A percentile compares a stretch with the other conserved stretches of the same genome.
Conservation (phyloP, 2,113 vertebrate genomes). For the Reinhardtius hippoglossoides region DNA sequence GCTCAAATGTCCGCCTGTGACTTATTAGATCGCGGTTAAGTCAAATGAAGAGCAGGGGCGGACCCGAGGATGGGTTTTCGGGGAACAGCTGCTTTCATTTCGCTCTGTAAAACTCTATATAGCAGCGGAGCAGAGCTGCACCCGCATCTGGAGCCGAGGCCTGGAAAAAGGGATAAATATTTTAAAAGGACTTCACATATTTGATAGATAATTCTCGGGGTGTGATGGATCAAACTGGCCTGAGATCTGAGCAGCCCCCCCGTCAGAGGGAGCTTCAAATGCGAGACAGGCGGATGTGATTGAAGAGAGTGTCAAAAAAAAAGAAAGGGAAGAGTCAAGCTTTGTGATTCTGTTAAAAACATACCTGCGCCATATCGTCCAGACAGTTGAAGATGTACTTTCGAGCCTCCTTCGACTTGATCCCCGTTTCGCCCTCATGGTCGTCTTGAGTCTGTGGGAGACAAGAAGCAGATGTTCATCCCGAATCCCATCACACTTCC, state of each 20-base stretch:
- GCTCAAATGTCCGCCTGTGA: slow-evolving; percentile 60
- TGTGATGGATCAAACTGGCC: slow-evolving; percentile 52
- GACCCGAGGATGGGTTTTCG: slow-evolving; percentile 23
- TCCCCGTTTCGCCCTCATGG: slow-evolving; percentile 95
- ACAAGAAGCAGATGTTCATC: slow-evolving; percentile 77
- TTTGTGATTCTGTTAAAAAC: background rate
- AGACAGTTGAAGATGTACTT: slow-evolving; percentile 99
- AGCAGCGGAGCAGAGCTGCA: slow-evolving; percentile 1
- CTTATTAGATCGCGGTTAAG: slow-evolving; percentile 61
- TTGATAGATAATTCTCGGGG: slow-evolving; percentile 57
- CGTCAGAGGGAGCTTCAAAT: background rate
- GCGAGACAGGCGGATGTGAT: background rate
- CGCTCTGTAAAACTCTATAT: slow-evolving; percentile 38
- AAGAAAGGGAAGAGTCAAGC: background rate
- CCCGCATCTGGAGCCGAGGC: slow-evolving; percentile 56
- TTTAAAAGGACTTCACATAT: slow-evolving; percentile 66
- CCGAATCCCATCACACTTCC: slow-evolving; percentile 68
- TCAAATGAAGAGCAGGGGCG: slow-evolving; percentile 61
- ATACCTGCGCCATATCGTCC: slow-evolving; percentile 98
- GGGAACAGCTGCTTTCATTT: slow-evolving; percentile 71
- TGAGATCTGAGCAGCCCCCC: slow-evolving; percentile 7
- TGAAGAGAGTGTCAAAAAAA: slow-evolving; percentile 20
- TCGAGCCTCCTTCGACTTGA: slow-evolving; percentile 97
- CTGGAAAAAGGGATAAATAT: slow-evolving; percentile 55
- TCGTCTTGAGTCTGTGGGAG: slow-evolving; percentile 91